Evolutionary conservation across 2,888 invertebrate genomes (phyloP), one percentile per base, ranked within the genome.

Genomic region (Pyrochroa serraticornis): DNA sequence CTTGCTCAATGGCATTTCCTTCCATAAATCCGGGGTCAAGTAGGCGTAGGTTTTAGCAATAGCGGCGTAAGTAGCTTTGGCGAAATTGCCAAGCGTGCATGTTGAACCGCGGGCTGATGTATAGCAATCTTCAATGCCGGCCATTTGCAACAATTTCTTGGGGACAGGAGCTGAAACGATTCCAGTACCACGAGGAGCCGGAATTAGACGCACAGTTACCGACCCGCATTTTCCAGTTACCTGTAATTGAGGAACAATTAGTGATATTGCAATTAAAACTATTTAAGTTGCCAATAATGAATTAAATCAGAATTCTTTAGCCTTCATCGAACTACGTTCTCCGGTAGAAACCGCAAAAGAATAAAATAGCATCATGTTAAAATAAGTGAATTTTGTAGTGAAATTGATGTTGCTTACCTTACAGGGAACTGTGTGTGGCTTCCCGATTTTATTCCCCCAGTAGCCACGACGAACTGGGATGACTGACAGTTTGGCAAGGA

Each of bases 371-470:
- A 84, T 84, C 84, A 84, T 82, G 6, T 36, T 12, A 37, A 52
- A 8, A n/a, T n/a, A 8, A 12, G 13, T 34, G n/a, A 13, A 37
- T 30, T 9, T 8, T 10, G 9, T 6, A 10, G 35, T n/a, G 8
- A 44, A 6, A 31, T 12, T 2, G 31, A 32, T 10, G 30, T 14
- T 32, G 10, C 67, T 79, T 82, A 93, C 93, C 88, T 99, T 99
- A 90, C 98, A 99, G 51, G 99, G 99, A 35, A 99, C 98, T 9
- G 99, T 99, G 79, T 99, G 99, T 36, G 99, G 98, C 76, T 95
- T 94, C 75, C 98, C 98, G 75, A 99, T 97, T 84, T 98, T 99
- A 86, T 99, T 99, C 78, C 99, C 99, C 99, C 99, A 99, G 81
- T 99, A 99, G 47, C 99, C 99, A 82, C 98, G 87, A 63, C 99